phyloP scores from a whole-genome alignment of 2,797 vertebrate species.

The Passerculus sandwichensis region DNA sequence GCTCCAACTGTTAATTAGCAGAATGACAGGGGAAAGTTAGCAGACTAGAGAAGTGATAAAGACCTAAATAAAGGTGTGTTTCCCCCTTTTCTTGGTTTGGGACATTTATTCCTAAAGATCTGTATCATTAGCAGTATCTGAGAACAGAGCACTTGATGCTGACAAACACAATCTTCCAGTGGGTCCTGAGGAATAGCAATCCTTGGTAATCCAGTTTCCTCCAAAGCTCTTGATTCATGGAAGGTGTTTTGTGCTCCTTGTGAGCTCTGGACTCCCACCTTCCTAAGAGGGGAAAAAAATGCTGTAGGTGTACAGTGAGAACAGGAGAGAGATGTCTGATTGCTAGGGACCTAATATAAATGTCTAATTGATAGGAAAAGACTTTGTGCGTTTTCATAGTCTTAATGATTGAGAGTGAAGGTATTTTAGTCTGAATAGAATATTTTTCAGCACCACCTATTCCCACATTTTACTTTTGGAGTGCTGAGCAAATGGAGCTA shows the following conservation, averaged over 20 bases:
- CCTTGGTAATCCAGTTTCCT: neutral
- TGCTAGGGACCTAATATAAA: neutral
- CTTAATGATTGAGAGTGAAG: neutral
- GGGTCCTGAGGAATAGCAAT: neutral
- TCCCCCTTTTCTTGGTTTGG: neutral
- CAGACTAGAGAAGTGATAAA: neutral
- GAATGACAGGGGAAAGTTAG: neutral
- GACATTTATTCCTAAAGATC: neutral
- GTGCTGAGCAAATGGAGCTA: neutral
- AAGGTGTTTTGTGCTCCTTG: neutral
- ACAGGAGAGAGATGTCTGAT: neutral
- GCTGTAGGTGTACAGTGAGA: neutral
- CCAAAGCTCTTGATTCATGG: rapidly evolving
- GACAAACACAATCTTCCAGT: neutral
- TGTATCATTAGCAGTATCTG: neutral
- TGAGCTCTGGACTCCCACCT: rapidly evolving
- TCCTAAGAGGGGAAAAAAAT: neutral
- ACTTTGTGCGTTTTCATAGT: rapidly evolving
- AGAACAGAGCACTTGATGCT: neutral
- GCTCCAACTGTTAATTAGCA: too few species aligned
- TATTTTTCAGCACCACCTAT: neutral
- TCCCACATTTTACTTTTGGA: neutral
- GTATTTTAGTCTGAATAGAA: neutral
- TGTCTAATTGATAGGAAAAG: neutral
- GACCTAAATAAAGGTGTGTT: neutral